Evolutionary conservation across 1,140 invertebrate genomes (phyloP).

Genomic region (Pogonomyrmex barbatus): DNA sequence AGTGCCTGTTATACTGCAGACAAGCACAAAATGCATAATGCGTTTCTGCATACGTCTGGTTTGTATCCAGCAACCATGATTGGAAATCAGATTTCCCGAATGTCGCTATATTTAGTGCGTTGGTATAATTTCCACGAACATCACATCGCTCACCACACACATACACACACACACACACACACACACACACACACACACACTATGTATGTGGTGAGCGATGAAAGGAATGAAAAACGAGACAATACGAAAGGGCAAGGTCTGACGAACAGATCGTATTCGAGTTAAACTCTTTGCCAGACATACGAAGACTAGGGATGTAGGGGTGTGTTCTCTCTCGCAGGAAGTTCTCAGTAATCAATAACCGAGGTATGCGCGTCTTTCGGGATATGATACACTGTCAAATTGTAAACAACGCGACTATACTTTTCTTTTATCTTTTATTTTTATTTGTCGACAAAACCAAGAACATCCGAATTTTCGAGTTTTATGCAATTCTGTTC

Average conservation of each 20-base stretch:
- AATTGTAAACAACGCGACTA: neutral
- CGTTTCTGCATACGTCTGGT: neutral
- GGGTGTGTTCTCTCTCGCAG: neutral
- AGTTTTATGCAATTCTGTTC: neutral
- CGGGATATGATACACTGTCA: neutral
- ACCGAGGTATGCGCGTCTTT: slow-evolving; percentile 29
- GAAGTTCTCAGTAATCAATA: slow-evolving; percentile 46
- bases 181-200: no score
- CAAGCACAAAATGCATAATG: slow-evolving; percentile 26
- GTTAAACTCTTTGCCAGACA: slow-evolving; percentile 37
- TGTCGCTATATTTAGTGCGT: slow-evolving; percentile 33
- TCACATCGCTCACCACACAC: neutral
- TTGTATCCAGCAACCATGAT: slow-evolving; percentile 3
- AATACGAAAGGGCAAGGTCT: neutral
- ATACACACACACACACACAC: no score
- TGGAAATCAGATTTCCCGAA: slow-evolving; percentile 45
- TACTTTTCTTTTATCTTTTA: neutral
- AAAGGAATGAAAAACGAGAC: slow-evolving; percentile 12
- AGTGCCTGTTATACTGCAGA: neutral
- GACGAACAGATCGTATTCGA: slow-evolving; percentile 24
- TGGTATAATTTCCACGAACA: slow-evolving; percentile 8
- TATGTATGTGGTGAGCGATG: neutral
- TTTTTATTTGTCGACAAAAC: neutral
- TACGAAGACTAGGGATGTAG: neutral
- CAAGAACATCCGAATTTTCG: slow-evolving; percentile 3